A percentile compares a stretch with the other conserved stretches of the same genome.
Conservation (phyloP, 2,888 invertebrate genomes). For the Drosophila kuntzei region DNA sequence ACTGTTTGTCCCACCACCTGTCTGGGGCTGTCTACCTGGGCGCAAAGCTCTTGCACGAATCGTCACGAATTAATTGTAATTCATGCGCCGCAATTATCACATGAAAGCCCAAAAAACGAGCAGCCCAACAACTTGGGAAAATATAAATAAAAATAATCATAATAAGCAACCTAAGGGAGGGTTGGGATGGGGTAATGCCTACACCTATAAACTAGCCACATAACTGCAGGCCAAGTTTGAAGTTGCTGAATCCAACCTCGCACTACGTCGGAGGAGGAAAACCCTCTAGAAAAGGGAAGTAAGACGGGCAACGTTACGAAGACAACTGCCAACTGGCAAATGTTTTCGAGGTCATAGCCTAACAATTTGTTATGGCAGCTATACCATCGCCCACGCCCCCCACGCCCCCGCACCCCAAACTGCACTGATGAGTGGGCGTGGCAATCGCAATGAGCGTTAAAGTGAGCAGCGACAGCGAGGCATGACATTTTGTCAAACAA, state of each 20-base stretch:
- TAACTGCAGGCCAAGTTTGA: slow-evolving; percentile 57
- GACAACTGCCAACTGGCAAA: slow-evolving; percentile 70
- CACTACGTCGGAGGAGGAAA: neutral
- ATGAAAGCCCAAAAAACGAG: slow-evolving; percentile 64
- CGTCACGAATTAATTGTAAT: slow-evolving; percentile 85
- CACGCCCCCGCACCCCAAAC: slow-evolving; percentile 1
- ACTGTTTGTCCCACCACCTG: slow-evolving; percentile 1
- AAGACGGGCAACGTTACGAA: slow-evolving; percentile 58
- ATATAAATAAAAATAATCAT: slow-evolving; percentile 18
- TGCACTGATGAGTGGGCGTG: slow-evolving; percentile 79
- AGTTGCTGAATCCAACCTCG: slow-evolving; percentile 51
- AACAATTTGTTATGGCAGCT: slow-evolving; percentile 75
- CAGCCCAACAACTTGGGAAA: slow-evolving; percentile 39
- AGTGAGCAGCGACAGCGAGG: slow-evolving; percentile 78
- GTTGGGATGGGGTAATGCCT: neutral
- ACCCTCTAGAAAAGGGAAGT: neutral
- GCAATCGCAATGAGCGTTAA: slow-evolving; percentile 79
- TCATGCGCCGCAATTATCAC: slow-evolving; percentile 85
- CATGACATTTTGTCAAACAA: slow-evolving; percentile 70
- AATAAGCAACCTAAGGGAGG: slow-evolving; percentile 16
- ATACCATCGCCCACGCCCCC: slow-evolving; percentile 19
- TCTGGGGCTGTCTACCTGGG: slow-evolving; percentile 49
- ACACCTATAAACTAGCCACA: slow-evolving; percentile 34
- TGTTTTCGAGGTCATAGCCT: slow-evolving; percentile 80
- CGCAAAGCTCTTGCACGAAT: slow-evolving; percentile 74